Conservation (phyloP, 2,888 invertebrate genomes). For the Diloba caeruleocephala region DNA sequence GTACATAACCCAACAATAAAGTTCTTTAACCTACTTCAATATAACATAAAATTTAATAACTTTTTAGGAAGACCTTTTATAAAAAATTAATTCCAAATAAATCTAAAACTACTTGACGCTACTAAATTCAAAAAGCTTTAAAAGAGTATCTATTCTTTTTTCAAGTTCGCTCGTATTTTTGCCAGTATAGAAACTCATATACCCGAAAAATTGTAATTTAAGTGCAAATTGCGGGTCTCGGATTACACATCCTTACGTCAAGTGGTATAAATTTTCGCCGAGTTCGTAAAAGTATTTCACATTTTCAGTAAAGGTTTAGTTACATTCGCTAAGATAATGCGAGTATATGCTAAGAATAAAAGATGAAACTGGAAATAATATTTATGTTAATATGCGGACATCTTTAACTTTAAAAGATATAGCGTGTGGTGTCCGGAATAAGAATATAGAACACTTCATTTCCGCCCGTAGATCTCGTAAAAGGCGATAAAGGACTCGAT, state of each 20-base stretch:
- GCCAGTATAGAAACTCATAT: conserved; percentile 35
- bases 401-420: too few species aligned
- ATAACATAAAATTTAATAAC: conserved; percentile 5
- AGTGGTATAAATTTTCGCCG: conserved; percentile 29
- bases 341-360: too few species aligned
- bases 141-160: conserved; percentile 40
- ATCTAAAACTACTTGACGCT: conserved; percentile 30
- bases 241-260: conserved; percentile 46
- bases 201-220: conserved; percentile 52
- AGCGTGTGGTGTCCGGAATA: too few species aligned
- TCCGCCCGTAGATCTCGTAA: too few species aligned
- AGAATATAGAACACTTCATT: too few species aligned
- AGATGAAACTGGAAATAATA: too few species aligned
- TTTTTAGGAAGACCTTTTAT: neutral
- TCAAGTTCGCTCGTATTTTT: conserved; percentile 39
- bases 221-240: conserved; percentile 50
- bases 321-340: conserved; percentile 1
- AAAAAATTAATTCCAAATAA: conserved; percentile 20
- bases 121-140: conserved; percentile 32
- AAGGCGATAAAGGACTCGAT: too few species aligned
- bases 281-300: conserved; percentile 32
- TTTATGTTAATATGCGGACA: too few species aligned
- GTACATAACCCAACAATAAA: too few species aligned
- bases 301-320: conserved; percentile 21
- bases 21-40: conserved; percentile 7